These are phyloP conservation scores for Isichthys henryi DNA, from an alignment of 2,113 vertebrate species.

Conservation along the genomic window DNA sequence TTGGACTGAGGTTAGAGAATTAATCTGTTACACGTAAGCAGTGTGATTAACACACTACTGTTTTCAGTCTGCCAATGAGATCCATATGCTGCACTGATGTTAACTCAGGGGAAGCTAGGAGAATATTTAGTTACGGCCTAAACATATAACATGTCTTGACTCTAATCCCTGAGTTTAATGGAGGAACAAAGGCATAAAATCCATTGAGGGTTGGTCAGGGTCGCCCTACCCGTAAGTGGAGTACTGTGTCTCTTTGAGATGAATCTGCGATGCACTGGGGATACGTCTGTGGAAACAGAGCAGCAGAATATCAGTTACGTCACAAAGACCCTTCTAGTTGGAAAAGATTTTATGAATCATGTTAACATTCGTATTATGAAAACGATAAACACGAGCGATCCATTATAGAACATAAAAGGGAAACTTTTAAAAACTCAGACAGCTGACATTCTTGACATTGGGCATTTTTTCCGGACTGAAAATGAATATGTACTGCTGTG, in stretches of 20 bases:
- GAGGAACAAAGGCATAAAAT: constrained; percentile 5
- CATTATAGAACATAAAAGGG: neutral
- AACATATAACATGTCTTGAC: neutral
- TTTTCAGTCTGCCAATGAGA: constrained; percentile 28
- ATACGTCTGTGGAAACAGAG: neutral
- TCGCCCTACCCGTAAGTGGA: neutral
- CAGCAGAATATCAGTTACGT: neutral
- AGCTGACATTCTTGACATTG: neutral
- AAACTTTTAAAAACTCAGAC: neutral
- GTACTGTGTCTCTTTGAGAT: neutral
- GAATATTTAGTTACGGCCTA: constrained; percentile 8
- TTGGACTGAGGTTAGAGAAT: constrained; percentile 27
- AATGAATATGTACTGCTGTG: neutral
- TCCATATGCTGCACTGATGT: constrained; percentile 26
- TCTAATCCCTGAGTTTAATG: neutral
- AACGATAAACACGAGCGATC: neutral
- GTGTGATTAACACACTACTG: constrained; percentile 36
- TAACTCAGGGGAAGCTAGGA: neutral
- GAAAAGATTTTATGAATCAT: neutral
- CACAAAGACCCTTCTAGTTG: neutral
- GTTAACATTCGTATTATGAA: neutral
- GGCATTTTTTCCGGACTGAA: neutral
- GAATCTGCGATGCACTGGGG: neutral
- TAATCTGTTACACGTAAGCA: constrained; percentile 30
- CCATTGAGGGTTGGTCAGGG: neutral